Evolutionary conservation across 2,888 invertebrate genomes (phyloP).

Genomic region (Synanthedon formicaeformis): DNA sequence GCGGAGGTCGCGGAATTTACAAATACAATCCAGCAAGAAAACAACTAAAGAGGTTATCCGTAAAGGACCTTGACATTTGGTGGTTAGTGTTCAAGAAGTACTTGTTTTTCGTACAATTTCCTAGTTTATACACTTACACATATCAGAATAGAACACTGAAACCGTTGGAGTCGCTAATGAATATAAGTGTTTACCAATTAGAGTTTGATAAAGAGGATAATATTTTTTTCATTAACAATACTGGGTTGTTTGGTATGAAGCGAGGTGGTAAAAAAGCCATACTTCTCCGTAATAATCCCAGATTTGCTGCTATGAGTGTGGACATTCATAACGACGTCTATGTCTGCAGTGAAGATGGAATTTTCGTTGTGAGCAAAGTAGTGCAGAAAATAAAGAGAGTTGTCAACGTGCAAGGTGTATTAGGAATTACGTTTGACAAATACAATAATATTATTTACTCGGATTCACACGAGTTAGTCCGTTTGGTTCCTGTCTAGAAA

Average conservation of each 20-base stretch:
- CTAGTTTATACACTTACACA: constrained; percentile 35
- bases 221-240: constrained; percentile 42
- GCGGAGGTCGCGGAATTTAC: constrained; percentile 52
- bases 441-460: constrained; percentile 48
- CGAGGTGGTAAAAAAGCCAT: constrained; percentile 14
- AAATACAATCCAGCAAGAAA: constrained; percentile 29
- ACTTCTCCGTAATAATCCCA: constrained; percentile 28
- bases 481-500: constrained; percentile 22
- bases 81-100: constrained; percentile 39
- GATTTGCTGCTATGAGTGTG: constrained; percentile 36
- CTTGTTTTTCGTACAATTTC: constrained; percentile 48
- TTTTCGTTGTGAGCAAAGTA: constrained; percentile 36
- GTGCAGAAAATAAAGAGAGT: constrained; percentile 36
- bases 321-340: constrained; percentile 39
- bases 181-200: constrained; percentile 38
- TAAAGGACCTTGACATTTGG: constrained; percentile 47
- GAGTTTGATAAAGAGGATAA: constrained; percentile 38
- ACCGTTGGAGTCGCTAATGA: constrained; percentile 19
- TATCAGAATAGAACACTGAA: constrained; percentile 31
- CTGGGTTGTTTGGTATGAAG: constrained; percentile 41
- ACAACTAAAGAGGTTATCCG: constrained; percentile 27
- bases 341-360: constrained; percentile 45
- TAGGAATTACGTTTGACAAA: constrained; percentile 45
- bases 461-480: constrained; percentile 40
- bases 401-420: constrained; percentile 33